A percentile compares a stretch with the other conserved stretches of the same genome.
Evolutionary conservation across 2,888 invertebrate species (phyloP).

Genomic region (Aricia artaxerxes): DNA sequence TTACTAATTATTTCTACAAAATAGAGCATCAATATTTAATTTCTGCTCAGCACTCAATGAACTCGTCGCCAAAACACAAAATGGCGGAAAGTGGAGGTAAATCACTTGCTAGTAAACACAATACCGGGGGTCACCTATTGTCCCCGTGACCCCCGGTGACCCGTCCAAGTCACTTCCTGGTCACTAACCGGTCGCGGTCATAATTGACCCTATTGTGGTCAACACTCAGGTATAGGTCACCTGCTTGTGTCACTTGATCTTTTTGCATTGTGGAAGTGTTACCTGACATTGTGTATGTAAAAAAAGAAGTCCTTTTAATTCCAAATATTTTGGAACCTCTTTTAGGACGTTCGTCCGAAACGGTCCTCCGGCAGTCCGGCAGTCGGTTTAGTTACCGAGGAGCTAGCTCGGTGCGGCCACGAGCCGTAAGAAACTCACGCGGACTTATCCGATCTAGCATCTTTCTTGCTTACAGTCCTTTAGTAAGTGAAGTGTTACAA

Average conservation of each 20-base stretch:
- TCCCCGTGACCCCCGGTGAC: not conserved
- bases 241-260: not conserved
- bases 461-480: no score
- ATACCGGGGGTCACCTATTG: not conserved
- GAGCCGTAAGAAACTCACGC: no score
- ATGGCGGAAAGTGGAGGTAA: not conserved
- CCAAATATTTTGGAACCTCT: not conserved
- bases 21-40: not conserved
- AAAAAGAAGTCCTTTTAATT: not conserved
- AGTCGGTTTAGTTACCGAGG: no score
- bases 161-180: not conserved
- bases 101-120: constrained; percentile 5
- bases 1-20: not conserved
- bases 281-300: not conserved
- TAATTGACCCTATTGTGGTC: constrained; percentile 14
- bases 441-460: no score
- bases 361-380: no score
- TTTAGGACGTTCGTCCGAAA: no score
- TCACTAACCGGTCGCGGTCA: not conserved
- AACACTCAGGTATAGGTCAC: not conserved
- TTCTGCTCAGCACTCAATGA: not conserved
- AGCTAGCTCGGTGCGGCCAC: no score
- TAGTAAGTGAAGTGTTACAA: no score
- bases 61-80: not conserved
- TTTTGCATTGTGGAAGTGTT: not conserved